Percentiles rank a stretch among this genome's conserved stretches.
Conservation (phyloP, 2,888 invertebrate species). For the Didymodactylos carnosus region DNA sequence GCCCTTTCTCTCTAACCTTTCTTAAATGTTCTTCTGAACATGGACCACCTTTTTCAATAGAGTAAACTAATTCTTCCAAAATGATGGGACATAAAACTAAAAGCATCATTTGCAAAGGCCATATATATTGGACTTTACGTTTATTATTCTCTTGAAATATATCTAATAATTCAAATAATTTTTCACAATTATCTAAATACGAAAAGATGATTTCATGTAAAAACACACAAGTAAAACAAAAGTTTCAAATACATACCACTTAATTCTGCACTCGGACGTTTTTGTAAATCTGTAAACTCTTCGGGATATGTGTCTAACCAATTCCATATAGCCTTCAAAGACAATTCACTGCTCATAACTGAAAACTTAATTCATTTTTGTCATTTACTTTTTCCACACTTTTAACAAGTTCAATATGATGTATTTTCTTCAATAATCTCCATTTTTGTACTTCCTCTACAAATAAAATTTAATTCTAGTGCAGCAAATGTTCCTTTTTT, state of each 20-base stretch:
- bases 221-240: background rate
- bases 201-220: background rate
- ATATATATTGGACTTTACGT: conserved; percentile 39
- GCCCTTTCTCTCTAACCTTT: conserved; percentile 74
- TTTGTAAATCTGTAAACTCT: conserved; percentile 79
- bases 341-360: conserved; percentile 54
- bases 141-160: conserved; percentile 50
- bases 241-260: conserved; percentile 26
- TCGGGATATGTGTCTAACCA: conserved; percentile 96
- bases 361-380: conserved; percentile 65
- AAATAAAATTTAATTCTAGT: conserved; percentile 20
- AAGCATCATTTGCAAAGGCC: conserved; percentile 88
- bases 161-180: conserved; percentile 74
- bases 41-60: conserved; percentile 58
- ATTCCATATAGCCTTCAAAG: conserved; percentile 64
- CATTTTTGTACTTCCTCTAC: conserved; percentile 86
- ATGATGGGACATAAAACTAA: conserved; percentile 76
- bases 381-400: conserved; percentile 74
- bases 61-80: conserved; percentile 78
- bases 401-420: conserved; percentile 61
- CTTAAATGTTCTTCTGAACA: conserved; percentile 66
- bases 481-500: background rate
- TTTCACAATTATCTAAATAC: conserved; percentile 62
- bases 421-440: conserved; percentile 65
- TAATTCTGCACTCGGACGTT: conserved; percentile 37